These are phyloP conservation scores for Epinephelus fuscoguttatus DNA, from an alignment of 2,113 vertebrate species.

Conservation along the genomic window DNA sequence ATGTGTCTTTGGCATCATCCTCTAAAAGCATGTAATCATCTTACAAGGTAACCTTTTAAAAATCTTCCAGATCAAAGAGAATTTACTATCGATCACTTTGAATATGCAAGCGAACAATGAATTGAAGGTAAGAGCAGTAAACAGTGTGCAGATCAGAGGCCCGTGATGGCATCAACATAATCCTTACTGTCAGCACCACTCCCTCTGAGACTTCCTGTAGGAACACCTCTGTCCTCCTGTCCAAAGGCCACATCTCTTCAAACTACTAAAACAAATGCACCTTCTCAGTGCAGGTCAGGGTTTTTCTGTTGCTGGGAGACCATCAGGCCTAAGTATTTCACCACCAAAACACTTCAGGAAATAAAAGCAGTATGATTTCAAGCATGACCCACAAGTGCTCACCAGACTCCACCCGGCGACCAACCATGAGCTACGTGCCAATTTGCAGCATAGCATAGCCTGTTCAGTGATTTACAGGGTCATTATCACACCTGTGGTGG, in stretches of 20 bases:
- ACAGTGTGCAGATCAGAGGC: constrained; percentile 25
- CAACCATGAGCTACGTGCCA: constrained; percentile 9
- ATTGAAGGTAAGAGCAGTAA: neutral
- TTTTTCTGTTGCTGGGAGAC: neutral
- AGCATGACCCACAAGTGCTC: neutral
- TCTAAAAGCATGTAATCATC: neutral
- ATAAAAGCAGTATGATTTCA: constrained; percentile 12
- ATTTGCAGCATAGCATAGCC: neutral
- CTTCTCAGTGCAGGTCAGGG: constrained; percentile 5
- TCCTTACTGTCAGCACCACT: constrained; percentile 27
- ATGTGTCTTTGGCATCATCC: neutral
- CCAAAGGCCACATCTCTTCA: constrained; percentile 35
- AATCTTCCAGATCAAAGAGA: constrained; percentile 17
- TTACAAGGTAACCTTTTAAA: neutral
- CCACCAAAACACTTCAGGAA: constrained; percentile 2
- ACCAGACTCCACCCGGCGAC: neutral
- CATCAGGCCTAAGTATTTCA: neutral
- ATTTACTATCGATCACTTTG: constrained; percentile 7
- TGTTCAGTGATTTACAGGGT: constrained; percentile 1
- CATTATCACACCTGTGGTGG: constrained; percentile 7
- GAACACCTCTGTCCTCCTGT: neutral
- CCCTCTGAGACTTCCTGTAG: constrained; percentile 27
- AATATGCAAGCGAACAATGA: neutral
- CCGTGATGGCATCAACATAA: constrained; percentile 26
- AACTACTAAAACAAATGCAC: constrained; percentile 14